A percentile compares a stretch with the other conserved stretches of the same genome.
phyloP scores from a whole-genome alignment of 2,888 invertebrate species.

The Synergus umbraculus region DNA sequence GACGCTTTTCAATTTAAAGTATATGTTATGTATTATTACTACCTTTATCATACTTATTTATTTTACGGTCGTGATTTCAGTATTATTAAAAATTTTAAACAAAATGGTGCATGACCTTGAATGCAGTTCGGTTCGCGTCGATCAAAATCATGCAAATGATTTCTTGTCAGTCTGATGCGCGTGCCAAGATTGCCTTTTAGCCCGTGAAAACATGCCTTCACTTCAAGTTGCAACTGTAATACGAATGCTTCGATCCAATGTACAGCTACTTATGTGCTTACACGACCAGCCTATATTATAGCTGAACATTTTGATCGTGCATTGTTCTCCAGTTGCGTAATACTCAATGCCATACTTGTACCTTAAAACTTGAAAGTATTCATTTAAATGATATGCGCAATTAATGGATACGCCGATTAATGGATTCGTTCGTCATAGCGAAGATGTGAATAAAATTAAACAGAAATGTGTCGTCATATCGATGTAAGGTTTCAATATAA shows the following conservation, averaged over 20 bases:
- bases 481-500: too few relatives aligned
- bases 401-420: neutral
- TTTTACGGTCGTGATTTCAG: too few relatives aligned
- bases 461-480: too few relatives aligned
- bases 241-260: constrained; percentile 11
- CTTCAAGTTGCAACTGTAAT: constrained; percentile 30
- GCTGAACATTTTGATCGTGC: constrained; percentile 13
- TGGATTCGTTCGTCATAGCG: neutral
- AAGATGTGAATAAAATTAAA: neutral
- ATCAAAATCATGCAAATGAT: constrained; percentile 19
- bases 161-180: constrained; percentile 18
- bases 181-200: constrained; percentile 24
- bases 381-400: neutral
- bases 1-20: constrained; percentile 9
- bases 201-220: constrained; percentile 16
- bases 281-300: constrained; percentile 35
- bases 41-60: too few relatives aligned
- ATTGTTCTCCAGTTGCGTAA: constrained; percentile 31
- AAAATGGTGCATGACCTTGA: neutral
- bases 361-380: neutral
- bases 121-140: neutral
- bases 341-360: neutral
- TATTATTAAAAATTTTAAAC: too few relatives aligned
- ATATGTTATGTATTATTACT: neutral
- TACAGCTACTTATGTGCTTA: constrained; percentile 28